A percentile compares a stretch with the other conserved stretches of the same genome.
Conservation (phyloP, 2,888 invertebrate genomes). For the Rutpela maculata region DNA sequence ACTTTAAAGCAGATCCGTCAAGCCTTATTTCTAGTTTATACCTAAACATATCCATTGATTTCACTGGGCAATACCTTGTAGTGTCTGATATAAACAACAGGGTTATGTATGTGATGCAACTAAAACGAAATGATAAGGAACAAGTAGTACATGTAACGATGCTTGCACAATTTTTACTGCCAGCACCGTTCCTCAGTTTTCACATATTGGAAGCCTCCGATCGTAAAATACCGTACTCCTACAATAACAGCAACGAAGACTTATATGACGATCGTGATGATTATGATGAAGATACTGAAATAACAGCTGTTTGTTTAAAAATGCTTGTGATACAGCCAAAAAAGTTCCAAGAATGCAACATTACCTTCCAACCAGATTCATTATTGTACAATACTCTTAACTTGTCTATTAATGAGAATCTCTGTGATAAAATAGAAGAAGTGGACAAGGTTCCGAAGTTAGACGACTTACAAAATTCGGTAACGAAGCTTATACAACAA, state of each 20-base stretch:
- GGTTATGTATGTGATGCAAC: constrained; percentile 85
- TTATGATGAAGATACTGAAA: constrained; percentile 76
- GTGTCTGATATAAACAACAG: constrained; percentile 89
- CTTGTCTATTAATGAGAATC: constrained; percentile 39
- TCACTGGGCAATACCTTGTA: constrained; percentile 89
- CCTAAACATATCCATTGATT: constrained; percentile 88
- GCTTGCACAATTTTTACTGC: constrained; percentile 90
- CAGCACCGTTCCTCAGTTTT: constrained; percentile 92
- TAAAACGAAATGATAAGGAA: constrained; percentile 80
- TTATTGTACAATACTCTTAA: constrained; percentile 57
- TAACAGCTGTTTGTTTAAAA: constrained; percentile 74
- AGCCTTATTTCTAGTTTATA: constrained; percentile 73
- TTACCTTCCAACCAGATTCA: constrained; percentile 68
- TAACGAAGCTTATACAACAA: constrained; percentile 70
- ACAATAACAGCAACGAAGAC: constrained; percentile 75
- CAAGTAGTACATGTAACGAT: constrained; percentile 81
- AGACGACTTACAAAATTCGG: constrained; percentile 70
- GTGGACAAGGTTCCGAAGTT: constrained; percentile 67
- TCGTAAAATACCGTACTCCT: constrained; percentile 73
- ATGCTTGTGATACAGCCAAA: constrained; percentile 92
- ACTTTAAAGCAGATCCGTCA: constrained; percentile 77
- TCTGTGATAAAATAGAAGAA: constrained; percentile 46
- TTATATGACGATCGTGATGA: constrained; percentile 77
- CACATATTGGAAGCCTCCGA: constrained; percentile 88
- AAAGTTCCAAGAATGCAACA: constrained; percentile 84